These are phyloP conservation scores for Neogobius melanostomus DNA, from an alignment of 2,113 vertebrate species.

Conservation along the genomic window DNA sequence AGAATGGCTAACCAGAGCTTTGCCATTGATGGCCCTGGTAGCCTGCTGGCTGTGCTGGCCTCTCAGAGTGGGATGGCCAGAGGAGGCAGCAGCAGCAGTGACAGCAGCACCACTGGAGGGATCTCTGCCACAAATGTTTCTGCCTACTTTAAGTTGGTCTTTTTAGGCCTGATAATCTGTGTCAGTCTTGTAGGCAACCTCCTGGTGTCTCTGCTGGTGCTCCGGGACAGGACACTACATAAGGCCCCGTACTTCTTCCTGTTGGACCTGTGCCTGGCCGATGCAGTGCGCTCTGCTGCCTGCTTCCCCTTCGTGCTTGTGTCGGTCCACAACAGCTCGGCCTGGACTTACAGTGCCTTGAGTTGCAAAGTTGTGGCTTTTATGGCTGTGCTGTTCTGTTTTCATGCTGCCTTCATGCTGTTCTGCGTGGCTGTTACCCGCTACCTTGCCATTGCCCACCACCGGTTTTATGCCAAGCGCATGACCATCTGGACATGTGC, in stretches of 20 bases:
- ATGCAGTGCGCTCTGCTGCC: conserved; percentile 88
- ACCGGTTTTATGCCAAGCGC: conserved; percentile 92
- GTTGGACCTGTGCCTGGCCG: conserved; percentile 91
- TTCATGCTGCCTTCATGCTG: conserved; percentile 94
- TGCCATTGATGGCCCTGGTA: conserved; percentile 78
- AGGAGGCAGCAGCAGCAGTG: conserved; percentile 56
- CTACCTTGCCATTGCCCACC: conserved; percentile 94
- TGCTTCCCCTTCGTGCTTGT: conserved; percentile 93
- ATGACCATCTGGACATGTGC: conserved; percentile 95
- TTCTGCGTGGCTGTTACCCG: conserved; percentile 93
- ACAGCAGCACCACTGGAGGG: conserved; percentile 51
- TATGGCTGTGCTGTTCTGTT: conserved; percentile 92
- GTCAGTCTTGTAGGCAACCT: conserved; percentile 89
- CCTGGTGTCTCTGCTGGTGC: conserved; percentile 86
- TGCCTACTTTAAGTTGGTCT: conserved; percentile 88
- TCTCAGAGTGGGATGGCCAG: conserved; percentile 79
- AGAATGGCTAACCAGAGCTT: conserved; percentile 87
- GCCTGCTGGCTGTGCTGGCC: conserved; percentile 76
- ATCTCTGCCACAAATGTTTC: conserved; percentile 79
- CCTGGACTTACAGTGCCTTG: conserved; percentile 89
- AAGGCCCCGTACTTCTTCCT: conserved; percentile 94
- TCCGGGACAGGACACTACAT: conserved; percentile 88
- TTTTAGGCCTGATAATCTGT: conserved; percentile 91
- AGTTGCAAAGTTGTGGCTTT: conserved; percentile 95
- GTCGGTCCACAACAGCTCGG: conserved; percentile 89